Evolutionary conservation across 2,888 invertebrate species (phyloP).

Genomic region (Litoditis marina): DNA sequence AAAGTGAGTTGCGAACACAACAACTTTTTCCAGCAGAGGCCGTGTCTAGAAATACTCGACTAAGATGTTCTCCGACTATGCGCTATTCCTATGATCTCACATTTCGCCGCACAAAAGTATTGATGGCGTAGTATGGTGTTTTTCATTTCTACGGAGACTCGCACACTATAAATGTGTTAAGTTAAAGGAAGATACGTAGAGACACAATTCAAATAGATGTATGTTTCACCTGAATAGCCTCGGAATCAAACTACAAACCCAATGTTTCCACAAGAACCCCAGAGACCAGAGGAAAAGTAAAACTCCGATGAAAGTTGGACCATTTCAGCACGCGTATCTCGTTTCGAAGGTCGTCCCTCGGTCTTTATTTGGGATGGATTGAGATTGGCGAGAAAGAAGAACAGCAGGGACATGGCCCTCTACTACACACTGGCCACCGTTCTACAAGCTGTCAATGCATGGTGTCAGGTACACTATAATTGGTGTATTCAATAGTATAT

Average conservation of each 20-base stretch:
- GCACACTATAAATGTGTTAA: too few species aligned
- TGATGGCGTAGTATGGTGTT: too few species aligned
- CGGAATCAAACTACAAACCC: too few species aligned
- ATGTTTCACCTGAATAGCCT: too few species aligned
- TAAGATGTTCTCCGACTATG: too few species aligned
- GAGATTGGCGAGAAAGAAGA: slow-evolving; percentile 48
- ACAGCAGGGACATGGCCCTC: slow-evolving; percentile 43
- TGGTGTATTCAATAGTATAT: too few species aligned
- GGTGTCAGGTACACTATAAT: slow-evolving; percentile 22
- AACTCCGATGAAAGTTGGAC: background rate
- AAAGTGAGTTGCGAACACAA: slow-evolving; percentile 16
- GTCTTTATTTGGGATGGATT: slow-evolving; percentile 60
- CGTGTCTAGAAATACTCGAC: background rate
- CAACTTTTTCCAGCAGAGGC: background rate
- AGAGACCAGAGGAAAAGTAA: too few species aligned
- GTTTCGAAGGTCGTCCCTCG: slow-evolving; percentile 51
- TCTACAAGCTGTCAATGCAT: slow-evolving; percentile 52
- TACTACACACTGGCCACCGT: slow-evolving; percentile 53
- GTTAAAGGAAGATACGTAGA: too few species aligned
- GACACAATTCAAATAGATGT: too few species aligned
- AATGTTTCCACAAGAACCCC: background rate
- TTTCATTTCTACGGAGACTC: too few species aligned
- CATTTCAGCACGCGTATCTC: slow-evolving; percentile 29
- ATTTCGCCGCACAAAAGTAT: too few species aligned
- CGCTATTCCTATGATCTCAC: too few species aligned